phyloP scores from a whole-genome alignment of 2,888 invertebrate genomes.

The Ptilodon capucinus region DNA sequence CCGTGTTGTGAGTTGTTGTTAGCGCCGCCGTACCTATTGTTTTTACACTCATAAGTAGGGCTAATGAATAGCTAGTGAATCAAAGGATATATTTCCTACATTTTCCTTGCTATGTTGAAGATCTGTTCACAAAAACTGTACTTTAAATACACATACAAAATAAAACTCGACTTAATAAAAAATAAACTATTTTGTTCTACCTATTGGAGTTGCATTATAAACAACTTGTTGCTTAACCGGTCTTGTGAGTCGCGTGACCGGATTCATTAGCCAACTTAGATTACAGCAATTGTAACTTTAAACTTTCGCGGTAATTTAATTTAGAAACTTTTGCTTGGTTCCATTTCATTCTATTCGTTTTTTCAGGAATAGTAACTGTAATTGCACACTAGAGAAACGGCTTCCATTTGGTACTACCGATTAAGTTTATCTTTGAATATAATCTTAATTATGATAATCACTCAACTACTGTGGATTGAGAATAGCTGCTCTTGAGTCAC shows the following conservation, averaged over 20 bases:
- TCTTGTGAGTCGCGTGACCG: constrained; percentile 2
- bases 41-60: background rate
- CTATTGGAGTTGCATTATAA: background rate
- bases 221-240: background rate
- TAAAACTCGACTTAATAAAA: too few relatives aligned
- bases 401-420: too few relatives aligned
- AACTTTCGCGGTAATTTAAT: background rate
- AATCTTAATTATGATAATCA: too few relatives aligned
- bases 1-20: too few relatives aligned
- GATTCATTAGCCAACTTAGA: constrained; percentile 1
- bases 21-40: background rate
- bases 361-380: background rate
- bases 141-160: too few relatives aligned
- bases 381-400: too few relatives aligned
- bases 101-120: too few relatives aligned
- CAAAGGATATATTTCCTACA: background rate
- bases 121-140: too few relatives aligned
- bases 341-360: background rate
- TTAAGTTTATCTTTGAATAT: too few relatives aligned
- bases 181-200: too few relatives aligned
- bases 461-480: too few relatives aligned
- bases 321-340: background rate
- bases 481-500: too few relatives aligned
- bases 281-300: background rate
- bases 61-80: background rate